Conservation (phyloP, 2,797 vertebrate species). For the Typhlichthys eigenmanni region DNA sequence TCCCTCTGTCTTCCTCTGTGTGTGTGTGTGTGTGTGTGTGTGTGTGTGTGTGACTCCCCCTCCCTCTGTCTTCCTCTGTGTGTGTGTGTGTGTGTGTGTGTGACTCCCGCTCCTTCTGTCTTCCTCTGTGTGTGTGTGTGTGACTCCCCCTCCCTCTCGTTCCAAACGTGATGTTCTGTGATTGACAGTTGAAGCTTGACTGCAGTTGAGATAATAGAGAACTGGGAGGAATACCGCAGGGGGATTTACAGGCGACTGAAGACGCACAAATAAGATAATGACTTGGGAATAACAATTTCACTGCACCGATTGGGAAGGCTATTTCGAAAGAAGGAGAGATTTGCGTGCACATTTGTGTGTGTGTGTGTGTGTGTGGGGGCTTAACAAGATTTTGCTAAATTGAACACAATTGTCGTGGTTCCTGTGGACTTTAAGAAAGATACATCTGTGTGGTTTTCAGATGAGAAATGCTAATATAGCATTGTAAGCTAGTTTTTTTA, state of each 20-base stretch:
- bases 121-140: too few species aligned
- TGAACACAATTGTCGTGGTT: too few species aligned
- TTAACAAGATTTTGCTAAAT: too few species aligned
- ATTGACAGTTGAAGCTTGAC: slow-evolving; percentile 73
- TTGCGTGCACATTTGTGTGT: neutral
- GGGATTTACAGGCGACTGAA: slow-evolving; percentile 77
- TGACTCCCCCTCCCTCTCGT: neutral
- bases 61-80: neutral
- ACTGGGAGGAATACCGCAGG: slow-evolving; percentile 72
- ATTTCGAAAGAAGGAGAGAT: neutral
- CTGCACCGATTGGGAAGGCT: slow-evolving; percentile 51
- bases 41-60: too few species aligned
- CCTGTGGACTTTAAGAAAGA: too few species aligned
- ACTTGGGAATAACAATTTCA: slow-evolving; percentile 74
- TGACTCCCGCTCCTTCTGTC: too few species aligned
- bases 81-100: too few species aligned
- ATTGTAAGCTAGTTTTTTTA: too few species aligned
- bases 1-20: too few species aligned
- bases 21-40: too few species aligned
- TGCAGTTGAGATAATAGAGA: slow-evolving; percentile 72
- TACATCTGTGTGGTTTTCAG: too few species aligned
- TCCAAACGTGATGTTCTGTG: slow-evolving; percentile 56
- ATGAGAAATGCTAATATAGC: too few species aligned
- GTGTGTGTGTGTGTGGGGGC: neutral
- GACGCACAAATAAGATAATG: slow-evolving; percentile 78